Percentiles rank a stretch among this genome's conserved stretches.
These are phyloP conservation scores for Cydia pomonella DNA, from an alignment of 1,140 invertebrate genomes.

Conservation along the genomic window DNA sequence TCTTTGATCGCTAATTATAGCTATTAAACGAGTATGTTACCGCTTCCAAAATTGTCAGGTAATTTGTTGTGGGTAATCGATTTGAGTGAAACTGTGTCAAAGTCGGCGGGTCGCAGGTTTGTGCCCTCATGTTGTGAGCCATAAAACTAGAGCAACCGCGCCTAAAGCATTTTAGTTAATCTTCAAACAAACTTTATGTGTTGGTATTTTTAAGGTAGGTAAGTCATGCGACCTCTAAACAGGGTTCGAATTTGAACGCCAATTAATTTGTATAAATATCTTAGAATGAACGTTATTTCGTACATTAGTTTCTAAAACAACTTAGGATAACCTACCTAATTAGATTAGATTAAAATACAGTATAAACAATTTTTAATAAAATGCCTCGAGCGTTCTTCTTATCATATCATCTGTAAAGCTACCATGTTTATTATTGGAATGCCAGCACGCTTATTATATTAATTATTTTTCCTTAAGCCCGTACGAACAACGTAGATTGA, in stretches of 20 bases:
- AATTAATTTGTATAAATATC: too few species aligned
- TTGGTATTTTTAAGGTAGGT: background rate
- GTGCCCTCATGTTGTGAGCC: background rate
- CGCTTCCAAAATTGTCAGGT: background rate
- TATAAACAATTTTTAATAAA: too few species aligned
- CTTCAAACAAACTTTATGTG: too few species aligned
- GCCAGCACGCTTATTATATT: background rate
- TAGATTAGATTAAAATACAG: too few species aligned
- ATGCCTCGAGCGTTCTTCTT: background rate
- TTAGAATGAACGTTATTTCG: too few species aligned
- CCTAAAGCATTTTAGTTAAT: constrained; percentile 34
- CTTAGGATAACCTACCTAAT: too few species aligned
- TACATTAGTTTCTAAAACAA: too few species aligned
- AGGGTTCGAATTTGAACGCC: too few species aligned
- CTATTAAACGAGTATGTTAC: background rate
- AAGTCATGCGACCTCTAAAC: too few species aligned
- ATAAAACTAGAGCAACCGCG: constrained; percentile 44
- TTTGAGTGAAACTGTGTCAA: constrained; percentile 39
- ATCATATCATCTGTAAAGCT: background rate
- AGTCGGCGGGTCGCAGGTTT: constrained; percentile 39
- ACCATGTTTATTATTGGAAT: background rate
- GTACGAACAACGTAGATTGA: constrained; percentile 23
- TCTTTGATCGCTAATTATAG: constrained; percentile 1
- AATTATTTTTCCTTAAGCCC: constrained; percentile 23
- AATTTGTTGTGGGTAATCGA: constrained; percentile 21